Base-by-base conservation (phyloP, 2,888 invertebrate species). In the Lochmaea capreae region DNA sequence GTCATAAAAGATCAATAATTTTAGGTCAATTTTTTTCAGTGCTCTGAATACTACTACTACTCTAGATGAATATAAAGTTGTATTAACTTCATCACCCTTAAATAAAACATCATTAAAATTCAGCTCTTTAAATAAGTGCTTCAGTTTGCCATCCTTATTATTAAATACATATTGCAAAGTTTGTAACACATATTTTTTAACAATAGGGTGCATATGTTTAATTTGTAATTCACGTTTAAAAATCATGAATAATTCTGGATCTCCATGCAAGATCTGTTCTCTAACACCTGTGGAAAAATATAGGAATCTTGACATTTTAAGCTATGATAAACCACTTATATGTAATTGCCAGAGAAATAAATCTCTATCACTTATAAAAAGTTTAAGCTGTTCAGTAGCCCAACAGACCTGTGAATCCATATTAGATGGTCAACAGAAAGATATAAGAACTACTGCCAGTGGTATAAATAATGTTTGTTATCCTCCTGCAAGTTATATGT, bases 401-500 rank as follows among this genome's bases (percentile, higher is more conserved):
- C 82, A 84, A 81, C 82, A 83, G 77, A 80, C 81, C 80, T 83
- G 84, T 82, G 83, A 84, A 81, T 78, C 81, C 69, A 59, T 71
- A 26, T 81, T 85, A 76, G 85, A 85, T 72, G 82, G 82, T 74
- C 81, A 81, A 74, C 82, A 83, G 67, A 84, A 79, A 76, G 86
- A 86, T 78, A 81, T 87, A 52, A 80, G 87, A 78, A 87, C 87
- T 72, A 87, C 87, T 49, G 87, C 87, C 62, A 87, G 87, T 80
- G 87, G 87, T 71, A 86, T 87, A 73, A 85, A 86, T 76, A 82
- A 81, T 76, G 80, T 81, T 52, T 78, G 80, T 66, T 79, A 82
- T 46, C 78, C 80, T 62, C 77, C 80, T 72, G 80, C 78, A 70
- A 84, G 82, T 79, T 84, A 85, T 77, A 82, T 85, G 75, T 87